Evolutionary conservation across 35 echinoderm and acorn worm species (phyloP).

Genomic region (Diadema setosum): DNA sequence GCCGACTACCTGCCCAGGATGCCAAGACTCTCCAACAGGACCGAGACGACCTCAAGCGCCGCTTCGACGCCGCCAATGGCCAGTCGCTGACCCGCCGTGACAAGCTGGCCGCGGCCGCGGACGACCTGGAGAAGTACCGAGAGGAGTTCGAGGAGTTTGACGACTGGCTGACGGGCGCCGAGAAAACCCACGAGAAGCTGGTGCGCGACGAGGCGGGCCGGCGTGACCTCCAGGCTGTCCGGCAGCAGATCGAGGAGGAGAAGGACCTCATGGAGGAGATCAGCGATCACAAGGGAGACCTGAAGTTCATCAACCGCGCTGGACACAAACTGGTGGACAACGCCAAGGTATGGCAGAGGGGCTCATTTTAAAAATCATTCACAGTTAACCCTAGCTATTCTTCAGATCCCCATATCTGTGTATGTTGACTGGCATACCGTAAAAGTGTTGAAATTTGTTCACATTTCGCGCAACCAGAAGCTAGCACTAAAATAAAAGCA

Average conservation of each 20-base stretch:
- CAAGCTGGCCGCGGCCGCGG: slow-evolving; percentile 66
- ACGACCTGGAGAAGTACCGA: slow-evolving; percentile 86
- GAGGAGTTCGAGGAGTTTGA: slow-evolving; percentile 92
- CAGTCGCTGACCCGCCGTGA: slow-evolving; percentile 77
- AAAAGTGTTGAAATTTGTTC: no score
- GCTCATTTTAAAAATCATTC: no score
- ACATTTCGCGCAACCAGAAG: no score
- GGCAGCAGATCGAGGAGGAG: slow-evolving; percentile 76
- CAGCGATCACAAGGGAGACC: slow-evolving; percentile 92
- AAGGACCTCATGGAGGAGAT: slow-evolving; percentile 89
- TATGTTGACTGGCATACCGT: no score
- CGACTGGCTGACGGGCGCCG: slow-evolving; percentile 77
- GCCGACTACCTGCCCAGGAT: slow-evolving; percentile 55
- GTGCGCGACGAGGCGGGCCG: slow-evolving; percentile 44
- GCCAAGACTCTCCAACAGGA: slow-evolving; percentile 39
- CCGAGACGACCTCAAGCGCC: slow-evolving; percentile 68
- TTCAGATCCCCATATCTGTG: no score
- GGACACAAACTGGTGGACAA: slow-evolving; percentile 92
- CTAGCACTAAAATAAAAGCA: no score
- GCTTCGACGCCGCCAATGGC: slow-evolving; percentile 80
- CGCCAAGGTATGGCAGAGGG: slow-evolving; percentile 60
- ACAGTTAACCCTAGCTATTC: no score
- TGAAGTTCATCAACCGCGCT: slow-evolving; percentile 93
- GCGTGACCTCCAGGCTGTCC: neutral
- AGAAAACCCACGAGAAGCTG: slow-evolving; percentile 59